A percentile compares a stretch with the other conserved stretches of the same genome.
Evolutionary conservation across 2,113 vertebrate species (phyloP).

Genomic region (Parus major): DNA sequence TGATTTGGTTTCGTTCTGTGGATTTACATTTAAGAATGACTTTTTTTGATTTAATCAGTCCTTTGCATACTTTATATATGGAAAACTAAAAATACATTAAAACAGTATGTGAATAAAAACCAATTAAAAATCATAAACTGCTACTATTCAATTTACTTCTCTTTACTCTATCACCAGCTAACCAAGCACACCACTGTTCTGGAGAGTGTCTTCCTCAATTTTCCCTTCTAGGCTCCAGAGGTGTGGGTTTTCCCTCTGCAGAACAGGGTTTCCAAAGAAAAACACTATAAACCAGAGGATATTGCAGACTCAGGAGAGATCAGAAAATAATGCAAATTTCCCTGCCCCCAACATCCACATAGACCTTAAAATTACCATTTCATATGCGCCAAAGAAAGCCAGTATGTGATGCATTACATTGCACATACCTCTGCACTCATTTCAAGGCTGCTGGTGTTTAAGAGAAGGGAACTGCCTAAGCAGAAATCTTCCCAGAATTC

Average conservation of each 20-base stretch:
- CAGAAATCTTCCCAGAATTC: neutral
- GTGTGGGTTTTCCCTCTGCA: neutral
- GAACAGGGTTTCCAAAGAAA: neutral
- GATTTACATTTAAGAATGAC: neutral
- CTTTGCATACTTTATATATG: neutral
- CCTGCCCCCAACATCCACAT: neutral
- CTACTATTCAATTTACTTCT: conserved; percentile 16
- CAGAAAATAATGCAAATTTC: neutral
- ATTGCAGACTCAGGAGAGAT: neutral
- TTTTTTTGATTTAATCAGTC: conserved; percentile 9
- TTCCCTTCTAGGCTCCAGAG: neutral
- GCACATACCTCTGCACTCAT: neutral
- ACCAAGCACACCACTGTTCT: neutral
- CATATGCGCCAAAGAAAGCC: neutral
- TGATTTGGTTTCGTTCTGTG: neutral
- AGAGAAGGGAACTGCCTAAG: neutral
- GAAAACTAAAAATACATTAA: conserved; percentile 28
- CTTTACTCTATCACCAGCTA: neutral
- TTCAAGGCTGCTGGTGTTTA: neutral
- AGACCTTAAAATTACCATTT: conserved; percentile 1
- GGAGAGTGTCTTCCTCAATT: neutral
- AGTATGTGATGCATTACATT: neutral
- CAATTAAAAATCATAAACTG: conserved; percentile 33
- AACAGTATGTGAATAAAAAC: conserved; percentile 15
- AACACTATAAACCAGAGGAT: neutral